Conservation (phyloP, 2,113 vertebrate genomes). For the Paradoxurus hermaphroditus region DNA sequence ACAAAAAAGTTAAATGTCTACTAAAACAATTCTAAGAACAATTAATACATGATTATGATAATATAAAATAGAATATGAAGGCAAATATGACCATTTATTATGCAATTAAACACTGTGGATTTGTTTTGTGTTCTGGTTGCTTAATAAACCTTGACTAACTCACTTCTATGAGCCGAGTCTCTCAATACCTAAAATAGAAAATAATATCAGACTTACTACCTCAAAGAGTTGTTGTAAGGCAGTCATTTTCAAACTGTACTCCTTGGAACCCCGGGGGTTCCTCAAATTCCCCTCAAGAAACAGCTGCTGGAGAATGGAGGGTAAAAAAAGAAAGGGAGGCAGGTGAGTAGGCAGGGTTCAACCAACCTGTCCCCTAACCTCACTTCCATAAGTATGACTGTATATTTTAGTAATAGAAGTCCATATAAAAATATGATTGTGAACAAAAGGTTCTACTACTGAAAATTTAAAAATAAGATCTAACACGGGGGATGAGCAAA, state of each 20-base stretch:
- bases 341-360: conserved; percentile 46
- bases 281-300: conserved; percentile 69
- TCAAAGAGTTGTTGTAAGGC: conserved; percentile 63
- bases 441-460: background rate
- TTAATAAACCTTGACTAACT: conserved; percentile 54
- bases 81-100: conserved; percentile 29
- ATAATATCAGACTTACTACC: conserved; percentile 64
- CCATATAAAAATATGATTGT: conserved; percentile 18
- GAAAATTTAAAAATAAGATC: conserved; percentile 29
- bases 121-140: conserved; percentile 42
- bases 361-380: conserved; percentile 24
- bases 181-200: conserved; percentile 63
- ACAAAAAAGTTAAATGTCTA: conserved; percentile 50
- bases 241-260: conserved; percentile 66
- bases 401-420: background rate
- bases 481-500: background rate
- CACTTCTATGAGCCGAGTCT: conserved; percentile 31
- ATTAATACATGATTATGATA: conserved; percentile 22
- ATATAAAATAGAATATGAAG: background rate
- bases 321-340: conserved; percentile 25
- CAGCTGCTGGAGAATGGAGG: conserved; percentile 57
- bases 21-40: background rate
- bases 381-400: background rate
- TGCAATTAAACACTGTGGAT: conserved; percentile 27
- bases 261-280: conserved; percentile 58